A percentile compares a stretch with the other conserved stretches of the same genome.
Evolutionary conservation across 2,888 invertebrate species (phyloP).

Genomic region (Acleris literana): DNA sequence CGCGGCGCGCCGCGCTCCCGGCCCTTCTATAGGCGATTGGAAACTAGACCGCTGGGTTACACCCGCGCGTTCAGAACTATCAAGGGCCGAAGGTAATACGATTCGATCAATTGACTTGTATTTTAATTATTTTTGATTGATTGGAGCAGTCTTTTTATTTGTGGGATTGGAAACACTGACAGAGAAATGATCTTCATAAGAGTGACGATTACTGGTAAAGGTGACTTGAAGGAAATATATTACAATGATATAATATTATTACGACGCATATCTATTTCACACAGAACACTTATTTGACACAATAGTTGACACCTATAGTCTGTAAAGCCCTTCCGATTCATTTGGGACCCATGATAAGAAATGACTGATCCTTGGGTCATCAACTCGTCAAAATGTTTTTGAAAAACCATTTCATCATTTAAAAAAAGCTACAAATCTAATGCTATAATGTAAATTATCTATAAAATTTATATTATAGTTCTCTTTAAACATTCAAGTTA

Average conservation of each 20-base stretch:
- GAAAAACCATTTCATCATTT: neutral
- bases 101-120: slow-evolving; percentile 50
- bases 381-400: neutral
- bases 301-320: no score
- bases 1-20: slow-evolving; percentile 83
- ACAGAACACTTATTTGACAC: no score
- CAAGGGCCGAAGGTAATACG: slow-evolving; percentile 80
- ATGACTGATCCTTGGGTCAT: no score
- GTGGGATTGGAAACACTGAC: slow-evolving; percentile 24
- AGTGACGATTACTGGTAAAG: slow-evolving; percentile 6
- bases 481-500: slow-evolving; percentile 7
- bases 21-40: slow-evolving; percentile 68
- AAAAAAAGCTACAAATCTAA: neutral
- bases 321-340: neutral
- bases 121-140: slow-evolving; percentile 50
- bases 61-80: slow-evolving; percentile 74
- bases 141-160: slow-evolving; percentile 13
- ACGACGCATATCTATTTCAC: slow-evolving; percentile 1
- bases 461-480: neutral
- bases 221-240: slow-evolving; percentile 16
- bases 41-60: slow-evolving; percentile 71
- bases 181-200: slow-evolving; percentile 2
- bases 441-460: neutral
- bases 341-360: neutral
- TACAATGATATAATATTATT: slow-evolving; percentile 8